Evolutionary conservation across 2,113 vertebrate species (phyloP).

Genomic region (Zosterops lateralis): DNA sequence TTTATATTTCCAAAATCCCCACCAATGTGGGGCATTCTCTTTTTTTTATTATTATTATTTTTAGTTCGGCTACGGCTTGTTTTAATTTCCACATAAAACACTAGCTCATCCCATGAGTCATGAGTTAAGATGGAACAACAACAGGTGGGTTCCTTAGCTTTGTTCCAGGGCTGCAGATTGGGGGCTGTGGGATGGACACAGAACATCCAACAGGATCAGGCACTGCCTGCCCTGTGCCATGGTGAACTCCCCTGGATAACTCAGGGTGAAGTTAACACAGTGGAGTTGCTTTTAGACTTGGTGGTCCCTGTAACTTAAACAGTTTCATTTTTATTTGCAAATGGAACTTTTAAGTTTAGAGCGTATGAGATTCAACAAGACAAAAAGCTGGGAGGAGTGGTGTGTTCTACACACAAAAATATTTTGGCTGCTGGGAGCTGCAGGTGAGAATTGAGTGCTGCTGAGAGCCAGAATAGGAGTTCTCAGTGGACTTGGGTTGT

Average conservation of each 20-base stretch:
- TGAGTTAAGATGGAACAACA: not conserved
- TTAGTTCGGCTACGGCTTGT: not conserved
- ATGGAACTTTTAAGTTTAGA: not conserved
- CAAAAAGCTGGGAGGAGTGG: not conserved
- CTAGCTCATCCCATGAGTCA: not conserved
- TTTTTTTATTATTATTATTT: not conserved
- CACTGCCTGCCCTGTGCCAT: not conserved
- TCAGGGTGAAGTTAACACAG: not conserved
- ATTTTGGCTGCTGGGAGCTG: not conserved
- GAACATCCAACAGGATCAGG: rapidly evolving
- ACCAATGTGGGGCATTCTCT: not conserved
- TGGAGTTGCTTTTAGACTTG: not conserved
- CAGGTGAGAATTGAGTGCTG: not conserved
- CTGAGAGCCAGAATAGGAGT: not conserved
- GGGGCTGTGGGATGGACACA: not conserved
- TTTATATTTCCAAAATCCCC: not conserved
- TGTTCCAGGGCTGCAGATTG: not conserved
- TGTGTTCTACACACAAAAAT: rapidly evolving
- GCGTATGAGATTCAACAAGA: not conserved
- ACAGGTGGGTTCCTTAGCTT: not conserved
- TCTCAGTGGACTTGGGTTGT: not conserved
- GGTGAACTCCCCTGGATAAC: not conserved
- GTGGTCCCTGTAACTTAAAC: not conserved
- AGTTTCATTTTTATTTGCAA: not conserved
- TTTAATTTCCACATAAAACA: not conserved